phyloP scores from a whole-genome alignment of 2,888 invertebrate species.

The Frankliniella fusca region DNA sequence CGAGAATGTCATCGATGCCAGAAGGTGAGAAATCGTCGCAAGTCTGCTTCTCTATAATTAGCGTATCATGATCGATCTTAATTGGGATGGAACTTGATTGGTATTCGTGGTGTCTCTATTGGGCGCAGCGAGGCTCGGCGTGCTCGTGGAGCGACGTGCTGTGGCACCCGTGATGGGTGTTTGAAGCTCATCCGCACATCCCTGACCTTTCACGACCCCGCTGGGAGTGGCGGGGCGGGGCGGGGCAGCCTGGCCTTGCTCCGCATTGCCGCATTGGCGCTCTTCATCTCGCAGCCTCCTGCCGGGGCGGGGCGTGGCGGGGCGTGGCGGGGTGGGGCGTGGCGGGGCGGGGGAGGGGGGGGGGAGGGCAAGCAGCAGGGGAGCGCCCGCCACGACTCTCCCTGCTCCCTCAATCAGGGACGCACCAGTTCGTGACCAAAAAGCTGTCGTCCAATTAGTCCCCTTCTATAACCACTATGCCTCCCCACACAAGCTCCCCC shows the following conservation, averaged over 20 bases:
- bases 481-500: too few relatives aligned
- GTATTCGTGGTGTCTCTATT: too few relatives aligned
- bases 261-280: background rate
- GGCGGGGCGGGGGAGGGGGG: background rate
- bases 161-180: background rate
- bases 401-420: background rate
- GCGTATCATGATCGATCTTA: too few relatives aligned
- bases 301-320: background rate
- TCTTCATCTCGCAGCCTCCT: background rate
- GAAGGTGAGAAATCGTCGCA: too few relatives aligned
- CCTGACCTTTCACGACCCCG: conserved; percentile 21
- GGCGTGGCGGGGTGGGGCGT: background rate
- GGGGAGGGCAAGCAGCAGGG: too few relatives aligned
- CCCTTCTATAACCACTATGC: background rate
- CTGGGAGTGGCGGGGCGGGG: background rate
- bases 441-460: conserved; percentile 4
- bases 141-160: background rate
- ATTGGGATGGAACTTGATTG: too few relatives aligned
- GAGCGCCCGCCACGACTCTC: background rate
- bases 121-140: background rate
- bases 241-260: background rate
- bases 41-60: too few relatives aligned
- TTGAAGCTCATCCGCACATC: background rate
- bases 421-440: conserved; percentile 3
- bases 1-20: too few relatives aligned